A percentile compares a stretch with the other conserved stretches of the same genome.
These are phyloP conservation scores for Araneus ventricosus DNA, from an alignment of 1,140 invertebrate genomes.

Conservation along the genomic window DNA sequence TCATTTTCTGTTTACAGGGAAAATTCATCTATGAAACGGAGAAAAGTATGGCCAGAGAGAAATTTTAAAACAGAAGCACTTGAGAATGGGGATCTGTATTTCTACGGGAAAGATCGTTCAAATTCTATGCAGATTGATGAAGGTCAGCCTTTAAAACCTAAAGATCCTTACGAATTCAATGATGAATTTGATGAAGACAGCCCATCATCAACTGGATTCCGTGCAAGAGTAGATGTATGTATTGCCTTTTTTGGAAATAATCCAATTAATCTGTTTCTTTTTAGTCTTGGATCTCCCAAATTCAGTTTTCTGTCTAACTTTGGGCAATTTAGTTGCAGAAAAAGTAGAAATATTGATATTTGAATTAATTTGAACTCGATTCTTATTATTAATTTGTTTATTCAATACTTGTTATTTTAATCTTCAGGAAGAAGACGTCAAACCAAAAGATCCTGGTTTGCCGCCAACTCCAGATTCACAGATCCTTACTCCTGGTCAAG, in stretches of 20 bases:
- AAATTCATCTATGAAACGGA: conserved; percentile 38
- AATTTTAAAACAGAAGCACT: background rate
- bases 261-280: background rate
- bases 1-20: conserved; percentile 20
- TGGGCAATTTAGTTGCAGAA: too few species aligned
- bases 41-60: conserved; percentile 6
- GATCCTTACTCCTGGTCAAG: conserved; percentile 52
- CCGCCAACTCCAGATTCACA: conserved; percentile 69
- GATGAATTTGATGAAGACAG: conserved; percentile 80
- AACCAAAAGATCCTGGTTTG: conserved; percentile 75
- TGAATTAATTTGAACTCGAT: too few species aligned
- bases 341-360: too few species aligned
- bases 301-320: too few species aligned
- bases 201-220: conserved; percentile 78
- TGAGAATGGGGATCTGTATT: conserved; percentile 2
- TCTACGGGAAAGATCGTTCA: conserved; percentile 40
- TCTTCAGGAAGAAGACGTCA: conserved; percentile 78
- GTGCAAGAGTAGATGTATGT: conserved; percentile 62
- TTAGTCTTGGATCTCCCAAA: background rate
- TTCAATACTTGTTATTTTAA: background rate
- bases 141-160: conserved; percentile 75
- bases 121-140: conserved; percentile 68
- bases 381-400: background rate
- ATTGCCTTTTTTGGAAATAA: background rate
- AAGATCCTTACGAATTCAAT: conserved; percentile 87